Evolutionary conservation across 2,888 invertebrate species (phyloP).

Genomic region (Drosophila recens): DNA sequence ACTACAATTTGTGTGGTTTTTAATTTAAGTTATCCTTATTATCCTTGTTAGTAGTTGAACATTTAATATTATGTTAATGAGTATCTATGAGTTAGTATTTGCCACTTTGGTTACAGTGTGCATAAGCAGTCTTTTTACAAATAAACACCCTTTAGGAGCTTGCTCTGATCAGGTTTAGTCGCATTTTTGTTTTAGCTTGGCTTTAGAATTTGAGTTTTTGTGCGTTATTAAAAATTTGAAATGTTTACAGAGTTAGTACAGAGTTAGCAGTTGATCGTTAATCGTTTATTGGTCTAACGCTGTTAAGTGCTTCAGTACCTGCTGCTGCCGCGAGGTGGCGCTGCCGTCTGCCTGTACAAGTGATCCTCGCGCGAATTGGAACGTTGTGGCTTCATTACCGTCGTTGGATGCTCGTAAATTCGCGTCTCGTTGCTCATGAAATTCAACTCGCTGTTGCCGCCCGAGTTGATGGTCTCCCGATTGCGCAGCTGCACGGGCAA

Average conservation of each 20-base stretch:
- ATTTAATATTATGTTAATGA: conserved; percentile 26
- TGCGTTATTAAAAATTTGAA: conserved; percentile 27
- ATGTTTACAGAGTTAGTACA: conserved; percentile 18
- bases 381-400: conserved; percentile 73
- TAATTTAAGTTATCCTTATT: conserved; percentile 36
- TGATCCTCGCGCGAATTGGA: conserved; percentile 78
- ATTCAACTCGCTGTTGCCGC: conserved; percentile 84
- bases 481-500: conserved; percentile 77
- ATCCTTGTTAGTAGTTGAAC: conserved; percentile 41
- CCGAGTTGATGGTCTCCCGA: conserved; percentile 83
- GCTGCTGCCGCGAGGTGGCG: conserved; percentile 82
- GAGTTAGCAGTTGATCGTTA: conserved; percentile 11
- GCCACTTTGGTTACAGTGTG: conserved; percentile 14
- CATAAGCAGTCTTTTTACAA: conserved; percentile 66
- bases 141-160: conserved; percentile 40
- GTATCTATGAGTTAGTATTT: conserved; percentile 48
- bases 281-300: conserved; percentile 11
- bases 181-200: conserved; percentile 30
- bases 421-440: conserved; percentile 83
- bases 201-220: conserved; percentile 42
- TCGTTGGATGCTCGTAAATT: conserved; percentile 83
- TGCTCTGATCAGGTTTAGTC: conserved; percentile 60
- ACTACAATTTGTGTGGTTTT: conserved; percentile 11
- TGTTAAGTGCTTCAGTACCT: conserved; percentile 79
- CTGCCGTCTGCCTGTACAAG: conserved; percentile 74